Base-by-base conservation (phyloP, 1,140 invertebrate genomes). In the Mizuhopecten yessoensis region DNA sequence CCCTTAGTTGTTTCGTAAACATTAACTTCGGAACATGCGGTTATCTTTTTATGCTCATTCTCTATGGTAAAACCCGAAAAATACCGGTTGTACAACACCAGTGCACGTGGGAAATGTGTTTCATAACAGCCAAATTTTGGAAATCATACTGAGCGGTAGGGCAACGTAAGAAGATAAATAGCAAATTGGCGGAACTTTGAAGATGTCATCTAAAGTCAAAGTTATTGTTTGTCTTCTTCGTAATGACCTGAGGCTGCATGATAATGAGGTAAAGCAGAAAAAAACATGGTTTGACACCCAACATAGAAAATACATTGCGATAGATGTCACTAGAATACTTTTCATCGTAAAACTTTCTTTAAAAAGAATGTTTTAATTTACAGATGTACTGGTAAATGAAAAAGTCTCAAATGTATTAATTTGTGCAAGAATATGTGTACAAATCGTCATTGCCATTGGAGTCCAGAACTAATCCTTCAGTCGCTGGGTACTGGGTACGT, bases 161-260 rank as follows among this genome's bases (percentile, higher is more conserved):
- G 20, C 45, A 20, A 3, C 45, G 45, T 9, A 57, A 75, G 29
- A 29, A 34, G 34, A 36, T 1, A 1, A 86, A 33, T 17, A 34
- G 33, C 34, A 2, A 86, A 11, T 7, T 33, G 23, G 34, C 36
- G 13, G 13, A 33, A 89, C 7, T 57, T 33, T 75, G 29, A 91
- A 13, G 34, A 89, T 88, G 87, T 86, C 75, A 34, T 34, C 90
- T 2, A 90, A 45, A 91, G 45, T 39, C 33, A 93, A 90, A 87
- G 90, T 90, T 34, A 90, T 89, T 9, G 93, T 96, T 33, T 96
- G 93, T 89, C 91, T 95, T 34, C 92, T 96, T 17, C 91, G 96
- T 87, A 96, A 96, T 92, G 95, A 96, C 88, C 91, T 96, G 20
- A 91, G 96, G 49, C 90, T 96, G 39, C 95, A 96, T 92, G 96